phyloP scores from a whole-genome alignment of 2,797 vertebrate species.

The Syndactyla subalaris region DNA sequence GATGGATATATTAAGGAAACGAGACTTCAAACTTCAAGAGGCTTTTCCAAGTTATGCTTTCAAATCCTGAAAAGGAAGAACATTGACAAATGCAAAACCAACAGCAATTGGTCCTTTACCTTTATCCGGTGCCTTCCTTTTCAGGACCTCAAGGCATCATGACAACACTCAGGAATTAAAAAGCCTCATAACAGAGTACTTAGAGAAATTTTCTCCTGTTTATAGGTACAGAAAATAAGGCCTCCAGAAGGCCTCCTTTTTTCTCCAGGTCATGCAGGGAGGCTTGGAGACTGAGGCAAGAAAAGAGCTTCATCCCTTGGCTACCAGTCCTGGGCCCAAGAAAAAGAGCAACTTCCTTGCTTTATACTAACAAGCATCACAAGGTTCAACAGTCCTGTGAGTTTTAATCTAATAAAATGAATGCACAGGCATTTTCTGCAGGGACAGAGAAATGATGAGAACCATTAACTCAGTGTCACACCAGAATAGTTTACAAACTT shows the following conservation, averaged over 20 bases:
- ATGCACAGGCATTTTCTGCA: neutral
- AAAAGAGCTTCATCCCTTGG: neutral
- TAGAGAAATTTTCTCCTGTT: neutral
- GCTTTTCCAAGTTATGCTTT: neutral
- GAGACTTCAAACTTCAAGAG: neutral
- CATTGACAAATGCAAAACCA: neutral
- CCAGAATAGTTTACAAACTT: neutral
- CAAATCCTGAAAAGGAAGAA: neutral
- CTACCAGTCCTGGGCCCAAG: neutral
- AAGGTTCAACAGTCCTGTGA: neutral
- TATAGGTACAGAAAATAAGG: neutral
- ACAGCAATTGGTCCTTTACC: neutral
- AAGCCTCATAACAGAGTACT: neutral
- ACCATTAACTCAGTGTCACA: neutral
- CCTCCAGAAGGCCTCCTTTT: neutral
- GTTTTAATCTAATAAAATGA: neutral
- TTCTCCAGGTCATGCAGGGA: neutral
- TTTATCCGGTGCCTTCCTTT: neutral
- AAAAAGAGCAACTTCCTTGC: neutral
- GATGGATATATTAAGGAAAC: neutral
- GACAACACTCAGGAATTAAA: neutral
- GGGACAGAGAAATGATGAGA: neutral
- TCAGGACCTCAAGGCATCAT: neutral
- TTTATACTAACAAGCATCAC: neutral
- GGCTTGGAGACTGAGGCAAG: neutral